Conservation (phyloP, 2,113 vertebrate species). For the Corvus cornix region DNA sequence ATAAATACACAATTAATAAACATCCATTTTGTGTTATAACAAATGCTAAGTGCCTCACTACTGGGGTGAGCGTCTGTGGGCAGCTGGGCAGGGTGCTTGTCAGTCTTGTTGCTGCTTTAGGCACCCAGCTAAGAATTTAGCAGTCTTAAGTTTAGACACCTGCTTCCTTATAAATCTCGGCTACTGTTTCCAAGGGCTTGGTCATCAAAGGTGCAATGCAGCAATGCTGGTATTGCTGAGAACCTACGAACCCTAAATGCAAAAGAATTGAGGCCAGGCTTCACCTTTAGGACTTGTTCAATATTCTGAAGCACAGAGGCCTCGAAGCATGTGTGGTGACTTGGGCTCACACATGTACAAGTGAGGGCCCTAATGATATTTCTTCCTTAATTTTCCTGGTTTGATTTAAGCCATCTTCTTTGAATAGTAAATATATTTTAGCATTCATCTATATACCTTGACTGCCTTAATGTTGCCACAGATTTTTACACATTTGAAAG, state of each 20-base stretch:
- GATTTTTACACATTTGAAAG: slow-evolving; percentile 70
- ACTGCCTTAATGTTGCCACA: slow-evolving; percentile 81
- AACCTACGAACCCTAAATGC: not conserved
- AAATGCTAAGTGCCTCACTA: slow-evolving; percentile 47
- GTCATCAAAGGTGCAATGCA: not conserved
- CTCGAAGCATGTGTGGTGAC: not conserved
- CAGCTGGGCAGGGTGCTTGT: not conserved
- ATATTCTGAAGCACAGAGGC: slow-evolving; percentile 1
- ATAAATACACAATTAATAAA: not conserved
- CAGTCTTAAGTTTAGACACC: not conserved
- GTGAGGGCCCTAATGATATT: slow-evolving; percentile 38
- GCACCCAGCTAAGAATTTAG: not conserved
- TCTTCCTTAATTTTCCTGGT: slow-evolving; percentile 71
- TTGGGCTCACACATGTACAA: not conserved
- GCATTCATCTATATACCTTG: slow-evolving; percentile 78
- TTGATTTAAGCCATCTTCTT: slow-evolving; percentile 76
- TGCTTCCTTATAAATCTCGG: not conserved
- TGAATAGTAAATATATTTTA: slow-evolving; percentile 73
- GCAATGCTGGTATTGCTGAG: slow-evolving; percentile 39
- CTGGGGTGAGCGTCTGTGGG: slow-evolving; percentile 6
- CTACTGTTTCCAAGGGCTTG: slow-evolving; percentile 33
- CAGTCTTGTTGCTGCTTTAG: not conserved
- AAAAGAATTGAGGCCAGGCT: not conserved
- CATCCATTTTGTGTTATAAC: not conserved
- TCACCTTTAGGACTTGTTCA: not conserved